Evolutionary conservation across 2,888 invertebrate species (phyloP), one percentile per base, ranked within the genome.

Genomic region (Ypsolopha scabrella): DNA sequence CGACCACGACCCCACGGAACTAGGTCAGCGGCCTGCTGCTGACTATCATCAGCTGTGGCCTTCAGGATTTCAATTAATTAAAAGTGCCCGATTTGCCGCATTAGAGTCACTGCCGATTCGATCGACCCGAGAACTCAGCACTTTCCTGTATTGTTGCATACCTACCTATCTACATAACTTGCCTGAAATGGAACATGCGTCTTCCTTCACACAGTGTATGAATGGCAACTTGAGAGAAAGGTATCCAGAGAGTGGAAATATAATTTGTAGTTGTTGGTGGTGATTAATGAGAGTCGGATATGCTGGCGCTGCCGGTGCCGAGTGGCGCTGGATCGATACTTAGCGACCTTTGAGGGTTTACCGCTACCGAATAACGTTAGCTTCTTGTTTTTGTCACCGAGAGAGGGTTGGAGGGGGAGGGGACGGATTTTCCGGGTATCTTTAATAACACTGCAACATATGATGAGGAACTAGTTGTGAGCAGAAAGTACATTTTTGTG

Each of bases 81-180:
- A 24, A 3, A 24, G 24, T 24, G 48, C 54, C 58, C 56, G 52
- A 59, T 61, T 61, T 80, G 78, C 81, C 82, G 82, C 82, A 80
- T 71, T 78, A 72, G 70, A 70, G 67, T 67, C 69, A 68, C 68
- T 68, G 71, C 70, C 67, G 65, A 60, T 72, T 72, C 74, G 72
- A 81, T 81, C 80, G 80, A 76, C 81, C 79, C 70, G 67, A 55
- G 60, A 64, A 59, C 60, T 45, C 8, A 59, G 63, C 64, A 68
- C 65, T 66, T 68, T 69, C 41, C 41, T 11, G 11, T 41, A 41
- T 41, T 38, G 38, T 50, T 36, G 43, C 24, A 24, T 24, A 24
- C 24, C 24, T 24, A 24, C 24, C 24, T 24, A 24, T 4, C 24
- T 24, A 24, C 24, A 24, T 24, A 3, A 24, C 24, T 24, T 3